Evolutionary conservation across 2,797 vertebrate genomes (phyloP), one percentile per base, ranked within the genome.

Genomic region (Podargus strigoides): DNA sequence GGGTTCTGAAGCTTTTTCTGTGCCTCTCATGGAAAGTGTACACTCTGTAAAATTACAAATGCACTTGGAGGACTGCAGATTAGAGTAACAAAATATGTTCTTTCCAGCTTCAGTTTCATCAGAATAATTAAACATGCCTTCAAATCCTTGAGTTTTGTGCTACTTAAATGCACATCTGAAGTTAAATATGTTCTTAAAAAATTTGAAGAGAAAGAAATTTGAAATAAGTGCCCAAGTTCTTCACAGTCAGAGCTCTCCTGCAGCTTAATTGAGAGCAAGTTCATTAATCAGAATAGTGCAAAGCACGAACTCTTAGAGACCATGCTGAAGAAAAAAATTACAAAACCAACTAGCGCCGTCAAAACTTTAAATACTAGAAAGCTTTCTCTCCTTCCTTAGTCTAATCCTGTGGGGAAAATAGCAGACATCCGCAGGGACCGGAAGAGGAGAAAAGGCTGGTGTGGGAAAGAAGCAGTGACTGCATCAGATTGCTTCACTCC

Each of bases 281-380:
- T 74, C 18, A 4, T 90, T 88, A 74, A 77, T 67, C 26, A 67
- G 60, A 74, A 12, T 12, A 62, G 19, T 2, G 6, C n/a, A 47
- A 73, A 77, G 6, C 47, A 63, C 0, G 0, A 37, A 47, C 10
- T 58, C n/a, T 14, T 62, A 37, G 28, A 37, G 44, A 63, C 6
- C 4, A 12, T 0, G 5, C 14, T 52, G 77, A 72, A 72, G 21
- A 42, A 36, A 79, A 80, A 5, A 62, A 76, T 85, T 53, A 44
- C 26, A 74, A 50, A 73, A 88, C 3, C 34, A 75, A 10, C 8
- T 22, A 47, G 15, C 6, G 21, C 11, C 0, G 1, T 78, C 20
- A 17, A 36, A 79, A 52, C 19, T 47, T 76, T 23, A 39, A 83
- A 62, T 26, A 11, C 13, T 47, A 55, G n/a, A 46, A 74, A 83